A percentile compares a stretch with the other conserved stretches of the same genome.
Conservation (phyloP, 2,888 invertebrate species). For the Rhyacophila evoluta region DNA sequence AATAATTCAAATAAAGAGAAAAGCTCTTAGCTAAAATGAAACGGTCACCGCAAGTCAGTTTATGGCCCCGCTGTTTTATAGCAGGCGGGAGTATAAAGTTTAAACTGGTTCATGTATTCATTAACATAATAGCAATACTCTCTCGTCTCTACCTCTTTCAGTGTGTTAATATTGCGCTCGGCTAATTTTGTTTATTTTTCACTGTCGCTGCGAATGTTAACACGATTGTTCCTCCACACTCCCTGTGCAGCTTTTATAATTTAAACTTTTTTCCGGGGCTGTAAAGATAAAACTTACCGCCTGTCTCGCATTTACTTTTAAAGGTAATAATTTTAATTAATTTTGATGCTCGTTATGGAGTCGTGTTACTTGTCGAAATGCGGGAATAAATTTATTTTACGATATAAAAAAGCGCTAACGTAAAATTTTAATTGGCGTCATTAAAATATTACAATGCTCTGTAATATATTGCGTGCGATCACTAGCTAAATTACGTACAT, state of each 20-base stretch:
- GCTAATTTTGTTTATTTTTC: conserved; percentile 37
- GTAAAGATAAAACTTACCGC: conserved; percentile 18
- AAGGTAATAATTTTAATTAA: conserved; percentile 22
- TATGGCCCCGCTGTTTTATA: conserved; percentile 5
- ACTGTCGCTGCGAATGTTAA: conserved; percentile 35
- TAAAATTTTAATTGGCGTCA: neutral
- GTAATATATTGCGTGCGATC: too few relatives aligned
- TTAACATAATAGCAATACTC: conserved; percentile 26
- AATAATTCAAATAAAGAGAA: conserved; percentile 15
- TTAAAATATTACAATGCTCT: neutral
- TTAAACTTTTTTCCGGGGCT: conserved; percentile 31
- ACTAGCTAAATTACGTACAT: too few relatives aligned
- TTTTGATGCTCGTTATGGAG: neutral
- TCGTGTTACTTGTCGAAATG: neutral
- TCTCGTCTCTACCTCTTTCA: neutral
- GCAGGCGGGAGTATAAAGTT: conserved; percentile 10
- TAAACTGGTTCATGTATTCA: conserved; percentile 15
- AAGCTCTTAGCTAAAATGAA: conserved; percentile 20
- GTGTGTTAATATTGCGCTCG: conserved; percentile 20
- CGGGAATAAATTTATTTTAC: neutral
- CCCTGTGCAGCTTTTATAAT: conserved; percentile 30
- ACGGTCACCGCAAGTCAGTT: conserved; percentile 6
- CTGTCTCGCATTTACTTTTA: neutral
- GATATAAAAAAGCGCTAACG: neutral
- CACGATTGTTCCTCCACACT: conserved; percentile 30